These are phyloP conservation scores for Sebastes elongatus DNA, from an alignment of 2,797 vertebrate species.

Conservation along the genomic window DNA sequence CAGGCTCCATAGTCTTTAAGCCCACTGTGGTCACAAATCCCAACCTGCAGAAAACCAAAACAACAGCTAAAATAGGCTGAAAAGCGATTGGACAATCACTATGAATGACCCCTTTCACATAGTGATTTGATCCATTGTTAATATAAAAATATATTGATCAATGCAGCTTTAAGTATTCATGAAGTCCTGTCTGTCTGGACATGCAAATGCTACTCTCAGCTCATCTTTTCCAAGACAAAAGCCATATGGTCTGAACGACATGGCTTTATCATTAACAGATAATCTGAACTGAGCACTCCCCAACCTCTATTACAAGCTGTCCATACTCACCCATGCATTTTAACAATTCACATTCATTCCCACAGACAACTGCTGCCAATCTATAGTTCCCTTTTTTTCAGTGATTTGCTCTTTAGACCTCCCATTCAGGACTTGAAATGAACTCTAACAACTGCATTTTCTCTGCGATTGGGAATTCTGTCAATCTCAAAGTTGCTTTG, in stretches of 20 bases:
- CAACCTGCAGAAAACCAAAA: too few relatives aligned
- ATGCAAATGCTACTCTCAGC: background rate
- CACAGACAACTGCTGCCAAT: conserved; percentile 19
- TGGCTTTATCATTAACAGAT: background rate
- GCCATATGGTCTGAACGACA: background rate
- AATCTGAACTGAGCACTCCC: background rate
- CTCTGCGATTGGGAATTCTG: conserved; percentile 20
- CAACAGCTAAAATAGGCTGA: too few relatives aligned
- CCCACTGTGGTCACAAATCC: too few relatives aligned
- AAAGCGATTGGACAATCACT: too few relatives aligned
- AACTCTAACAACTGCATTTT: conserved; percentile 21
- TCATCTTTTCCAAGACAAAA: background rate
- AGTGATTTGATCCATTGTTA: background rate
- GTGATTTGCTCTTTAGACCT: conserved; percentile 45
- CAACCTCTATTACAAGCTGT: background rate
- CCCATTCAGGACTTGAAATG: conserved; percentile 20
- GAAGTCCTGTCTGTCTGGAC: background rate
- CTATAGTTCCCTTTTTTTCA: conserved; percentile 2
- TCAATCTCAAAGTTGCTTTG: conserved; percentile 48
- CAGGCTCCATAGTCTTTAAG: too few relatives aligned
- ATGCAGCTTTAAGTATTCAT: background rate
- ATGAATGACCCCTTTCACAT: too few relatives aligned
- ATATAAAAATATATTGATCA: background rate
- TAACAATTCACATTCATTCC: conserved; percentile 11
- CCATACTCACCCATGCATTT: background rate